Evolutionary conservation across 2,113 vertebrate species (phyloP), one percentile per base, ranked within the genome.

Genomic region (Scolopax mira): DNA sequence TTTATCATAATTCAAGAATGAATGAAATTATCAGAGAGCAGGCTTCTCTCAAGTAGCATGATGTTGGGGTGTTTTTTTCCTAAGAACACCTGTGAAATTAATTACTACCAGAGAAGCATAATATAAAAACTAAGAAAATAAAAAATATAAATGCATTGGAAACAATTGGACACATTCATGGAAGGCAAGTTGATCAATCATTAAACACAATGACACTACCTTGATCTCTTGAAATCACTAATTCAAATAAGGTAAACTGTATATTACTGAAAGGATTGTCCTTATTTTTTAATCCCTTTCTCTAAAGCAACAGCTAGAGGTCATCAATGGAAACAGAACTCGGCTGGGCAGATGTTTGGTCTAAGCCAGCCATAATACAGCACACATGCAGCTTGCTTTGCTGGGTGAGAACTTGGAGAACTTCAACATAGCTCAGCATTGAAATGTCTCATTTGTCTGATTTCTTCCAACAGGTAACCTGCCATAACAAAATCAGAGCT

Each of bases 61-160:
- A 61, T 3, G 33, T 2, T n/a, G 10, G 5, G 0, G 3, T 8
- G 24, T 0, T 25, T 25, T 88, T 66, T 83, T 12, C 6, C 7
- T n/a, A 52, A 71, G 82, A 75, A 10, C 33, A 90, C 19, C 35
- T 14, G 21, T 46, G 61, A 82, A 92, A 18, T 11, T 46, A 70
- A 71, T 37, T 79, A 84, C 33, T n/a, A 21, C 21, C 35, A 44
- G n/a, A 54, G 31, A 85, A 67, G 11, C 24, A 62, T 37, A 27
- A 84, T 6, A 77, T 1, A 64, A 51, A 79, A 73, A 11, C 6
- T 10, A n/a, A n/a, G 48, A 77, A 52, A 25, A 42, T 11, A 37
- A 61, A 79, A 79, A 37, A 35, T 27, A 69, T 11, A 86, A 42
- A 54, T 54, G 6, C 41, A 84, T 73, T 75, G 79, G 54, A 86